Conservation (phyloP, 2,797 vertebrate genomes). For the Poecilia gillii region DNA sequence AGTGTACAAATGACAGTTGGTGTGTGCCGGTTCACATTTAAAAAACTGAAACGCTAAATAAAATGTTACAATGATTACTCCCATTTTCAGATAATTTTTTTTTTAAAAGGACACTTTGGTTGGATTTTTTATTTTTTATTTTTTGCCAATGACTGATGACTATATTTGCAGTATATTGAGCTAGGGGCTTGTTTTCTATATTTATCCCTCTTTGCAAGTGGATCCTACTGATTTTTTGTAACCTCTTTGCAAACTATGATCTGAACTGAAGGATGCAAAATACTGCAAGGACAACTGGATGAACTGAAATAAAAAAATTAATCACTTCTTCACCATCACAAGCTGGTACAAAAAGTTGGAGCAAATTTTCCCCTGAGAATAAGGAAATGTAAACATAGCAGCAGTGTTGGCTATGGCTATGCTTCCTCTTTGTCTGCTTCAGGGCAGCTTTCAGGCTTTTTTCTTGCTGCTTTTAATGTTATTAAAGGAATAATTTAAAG, state of each 20-base stretch:
- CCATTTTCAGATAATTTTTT: not conserved
- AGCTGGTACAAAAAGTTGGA: not conserved
- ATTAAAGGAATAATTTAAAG: not conserved
- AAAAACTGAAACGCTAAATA: not conserved
- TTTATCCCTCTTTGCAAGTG: not conserved
- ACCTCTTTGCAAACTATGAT: not conserved
- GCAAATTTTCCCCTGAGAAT: not conserved
- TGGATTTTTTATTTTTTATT: not conserved
- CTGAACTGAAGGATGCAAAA: not conserved
- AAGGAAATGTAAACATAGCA: not conserved
- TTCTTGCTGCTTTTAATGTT: not conserved
- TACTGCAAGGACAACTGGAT: not conserved
- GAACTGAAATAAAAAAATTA: not conserved
- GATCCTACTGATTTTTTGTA: not conserved
- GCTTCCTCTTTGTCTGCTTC: not conserved
- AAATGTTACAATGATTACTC: not conserved
- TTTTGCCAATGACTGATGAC: not conserved
- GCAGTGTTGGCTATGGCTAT: not conserved
- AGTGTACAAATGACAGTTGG: not conserved
- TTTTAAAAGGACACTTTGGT: not conserved
- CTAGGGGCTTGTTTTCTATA: not conserved
- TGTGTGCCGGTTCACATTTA: not conserved
- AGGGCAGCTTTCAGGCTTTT: not conserved
- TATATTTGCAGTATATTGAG: not conserved
- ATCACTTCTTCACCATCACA: not conserved